Base-by-base conservation (phyloP, 2,888 invertebrate species). In the Leptinotarsa peninsularis region DNA sequence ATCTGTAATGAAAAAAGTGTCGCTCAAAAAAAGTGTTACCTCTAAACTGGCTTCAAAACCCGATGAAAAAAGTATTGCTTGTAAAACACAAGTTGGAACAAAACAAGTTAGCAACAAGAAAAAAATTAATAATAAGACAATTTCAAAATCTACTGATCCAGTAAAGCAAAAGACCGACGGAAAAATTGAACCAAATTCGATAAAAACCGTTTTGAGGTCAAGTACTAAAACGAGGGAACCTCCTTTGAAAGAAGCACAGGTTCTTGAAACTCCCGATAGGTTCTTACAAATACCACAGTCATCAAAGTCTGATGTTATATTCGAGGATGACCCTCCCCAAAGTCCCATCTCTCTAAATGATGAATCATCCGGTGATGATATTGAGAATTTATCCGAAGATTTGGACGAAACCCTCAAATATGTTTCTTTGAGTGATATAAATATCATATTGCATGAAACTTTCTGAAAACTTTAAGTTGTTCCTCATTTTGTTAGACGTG, bases 291-390 rank as follows among this genome's bases (percentile, higher is more conserved):
- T 2, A 58, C 1, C 15, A 4, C 23, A 23, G 23, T 27, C 23
- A 15, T 58, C 58, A 14, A 15, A 23, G 21, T 23, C 58, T 58
- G 58, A 58, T 14, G 14, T 4, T 14, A 14, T 15, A 23, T 13
- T 58, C 18, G 14, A 21, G 10, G 58, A 58, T 21, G 7, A 10
- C 2, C 5, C 13, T 58, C 58, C 1, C 18, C 14, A 21, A 21
- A 58, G 58, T 18, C 58, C 21, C 21, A 58, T 58, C 23, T 21
- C 10, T 14, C 4, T 58, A 52, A n/a, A 52, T 58, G 23, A 58
- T 23, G 58, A 23, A 21, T 58, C 58, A 23, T 58, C 58, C 23
- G 58, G 13, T 21, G 58, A 58, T 58, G 58, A 58, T 15, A 58
- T 13, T 58, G 21, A 23, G 4, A 23, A 15, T 21, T 14, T 4